phyloP scores from a whole-genome alignment of 2,113 vertebrate genomes.

The Lasiurus borealis region DNA sequence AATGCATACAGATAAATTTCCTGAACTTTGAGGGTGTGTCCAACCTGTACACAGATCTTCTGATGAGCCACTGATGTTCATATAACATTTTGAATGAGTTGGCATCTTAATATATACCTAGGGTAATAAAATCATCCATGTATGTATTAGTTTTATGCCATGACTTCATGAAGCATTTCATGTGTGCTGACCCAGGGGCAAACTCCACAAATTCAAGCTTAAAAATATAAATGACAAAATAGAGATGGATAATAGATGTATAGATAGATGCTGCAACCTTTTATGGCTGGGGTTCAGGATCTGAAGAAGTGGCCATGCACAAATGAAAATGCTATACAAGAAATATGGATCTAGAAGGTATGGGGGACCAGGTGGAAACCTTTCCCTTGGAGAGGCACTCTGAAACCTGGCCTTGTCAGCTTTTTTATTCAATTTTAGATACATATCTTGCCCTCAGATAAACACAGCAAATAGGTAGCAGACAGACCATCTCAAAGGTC shows the following conservation, averaged over 20 bases:
- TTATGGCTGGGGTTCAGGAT: background rate
- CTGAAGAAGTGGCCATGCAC: too few relatives aligned
- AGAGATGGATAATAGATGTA: background rate
- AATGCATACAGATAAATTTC: background rate
- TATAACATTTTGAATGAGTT: background rate
- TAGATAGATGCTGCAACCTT: background rate
- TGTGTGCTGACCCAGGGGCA: background rate
- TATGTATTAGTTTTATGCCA: slow-evolving; percentile 15
- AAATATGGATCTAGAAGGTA: too few relatives aligned
- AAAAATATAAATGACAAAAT: background rate
- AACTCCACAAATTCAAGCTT: background rate
- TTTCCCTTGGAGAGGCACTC: too few relatives aligned
- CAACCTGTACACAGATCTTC: too few relatives aligned
- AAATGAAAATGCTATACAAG: too few relatives aligned
- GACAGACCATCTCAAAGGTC: too few relatives aligned
- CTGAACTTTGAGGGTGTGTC: background rate
- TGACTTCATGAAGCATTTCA: background rate
- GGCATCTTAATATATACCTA: background rate
- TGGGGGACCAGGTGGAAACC: too few relatives aligned
- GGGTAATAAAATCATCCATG: background rate
- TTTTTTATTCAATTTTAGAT: too few relatives aligned
- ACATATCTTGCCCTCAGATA: too few relatives aligned
- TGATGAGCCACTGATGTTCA: background rate
- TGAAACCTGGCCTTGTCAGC: too few relatives aligned
- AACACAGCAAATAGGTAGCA: too few relatives aligned